These are phyloP conservation scores for Dryas iulia DNA, from an alignment of 1,140 invertebrate genomes.

Conservation along the genomic window DNA sequence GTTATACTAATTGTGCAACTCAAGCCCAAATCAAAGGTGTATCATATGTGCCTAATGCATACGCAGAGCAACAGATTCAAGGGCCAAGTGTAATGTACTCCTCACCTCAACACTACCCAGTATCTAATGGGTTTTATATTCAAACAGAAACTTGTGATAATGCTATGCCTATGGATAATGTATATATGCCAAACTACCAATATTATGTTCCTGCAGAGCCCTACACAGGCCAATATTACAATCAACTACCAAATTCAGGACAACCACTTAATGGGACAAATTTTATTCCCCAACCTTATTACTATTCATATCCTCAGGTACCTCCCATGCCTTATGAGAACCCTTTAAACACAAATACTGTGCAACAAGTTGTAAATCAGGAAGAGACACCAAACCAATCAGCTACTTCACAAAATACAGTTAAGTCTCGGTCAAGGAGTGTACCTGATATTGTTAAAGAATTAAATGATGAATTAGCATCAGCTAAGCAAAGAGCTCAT, in stretches of 20 bases:
- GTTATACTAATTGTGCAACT: conserved; percentile 58
- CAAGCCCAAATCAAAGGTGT: conserved; percentile 62
- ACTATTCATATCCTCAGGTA: conserved; percentile 57
- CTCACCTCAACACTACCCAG: conserved; percentile 57
- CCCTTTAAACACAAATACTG: conserved; percentile 34
- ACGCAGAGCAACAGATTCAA: conserved; percentile 59
- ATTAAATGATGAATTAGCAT: conserved; percentile 84
- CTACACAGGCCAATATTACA: conserved; percentile 51
- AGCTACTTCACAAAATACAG: conserved; percentile 53
- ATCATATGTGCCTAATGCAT: conserved; percentile 57
- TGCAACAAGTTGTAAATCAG: conserved; percentile 51
- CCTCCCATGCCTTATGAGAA: conserved; percentile 54
- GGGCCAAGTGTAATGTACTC: conserved; percentile 54
- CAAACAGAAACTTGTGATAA: conserved; percentile 58
- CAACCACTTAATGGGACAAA: conserved; percentile 51
- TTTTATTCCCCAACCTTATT: conserved; percentile 65
- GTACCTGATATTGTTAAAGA: conserved; percentile 87
- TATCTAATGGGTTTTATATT: conserved; percentile 62
- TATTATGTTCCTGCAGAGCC: conserved; percentile 62
- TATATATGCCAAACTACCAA: conserved; percentile 68
- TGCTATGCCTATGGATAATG: conserved; percentile 50
- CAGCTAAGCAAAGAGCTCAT: conserved; percentile 75
- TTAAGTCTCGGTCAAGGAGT: conserved; percentile 82
- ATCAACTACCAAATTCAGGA: conserved; percentile 41
- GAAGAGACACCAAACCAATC: conserved; percentile 44